These are phyloP conservation scores for Gnathonemus longibarbis DNA, from an alignment of 2,113 vertebrate species.

Conservation along the genomic window DNA sequence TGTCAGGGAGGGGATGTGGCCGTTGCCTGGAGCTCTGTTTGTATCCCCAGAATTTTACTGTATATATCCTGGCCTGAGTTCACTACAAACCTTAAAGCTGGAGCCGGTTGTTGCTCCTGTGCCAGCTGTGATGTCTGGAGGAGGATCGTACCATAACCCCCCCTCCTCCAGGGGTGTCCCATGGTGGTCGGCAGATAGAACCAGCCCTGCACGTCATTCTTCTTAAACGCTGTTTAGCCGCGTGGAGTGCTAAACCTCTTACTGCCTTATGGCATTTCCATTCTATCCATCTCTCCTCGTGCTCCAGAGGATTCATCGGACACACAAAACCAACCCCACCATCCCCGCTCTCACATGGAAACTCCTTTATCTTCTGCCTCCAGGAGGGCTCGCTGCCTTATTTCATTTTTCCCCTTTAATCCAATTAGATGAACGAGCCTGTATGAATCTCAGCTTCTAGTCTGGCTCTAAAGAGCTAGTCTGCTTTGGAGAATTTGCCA, in stretches of 20 bases:
- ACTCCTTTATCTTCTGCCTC: conserved; percentile 20
- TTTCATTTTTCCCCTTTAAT: conserved; percentile 19
- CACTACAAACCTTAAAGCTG: background rate
- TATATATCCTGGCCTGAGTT: background rate
- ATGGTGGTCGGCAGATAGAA: background rate
- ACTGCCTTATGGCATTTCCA: background rate
- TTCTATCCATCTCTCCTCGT: background rate
- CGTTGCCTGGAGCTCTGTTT: background rate
- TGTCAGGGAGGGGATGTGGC: background rate
- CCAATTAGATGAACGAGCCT: conserved; percentile 22
- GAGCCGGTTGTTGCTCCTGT: background rate
- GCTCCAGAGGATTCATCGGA: background rate
- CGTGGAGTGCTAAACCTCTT: background rate
- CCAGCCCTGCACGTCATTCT: background rate
- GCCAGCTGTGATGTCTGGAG: background rate
- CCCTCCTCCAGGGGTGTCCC: background rate
- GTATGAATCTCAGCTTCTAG: conserved; percentile 35
- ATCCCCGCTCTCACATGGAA: background rate
- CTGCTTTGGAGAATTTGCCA: conserved; percentile 10
- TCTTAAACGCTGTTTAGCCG: background rate
- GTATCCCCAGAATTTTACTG: background rate
- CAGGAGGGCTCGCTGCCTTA: background rate
- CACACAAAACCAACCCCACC: background rate
- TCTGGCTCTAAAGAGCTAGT: conserved; percentile 18
- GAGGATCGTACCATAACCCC: background rate